A percentile compares a stretch with the other conserved stretches of the same genome.
These are phyloP conservation scores for Anableps anableps DNA, from an alignment of 2,797 vertebrate species.

Conservation along the genomic window DNA sequence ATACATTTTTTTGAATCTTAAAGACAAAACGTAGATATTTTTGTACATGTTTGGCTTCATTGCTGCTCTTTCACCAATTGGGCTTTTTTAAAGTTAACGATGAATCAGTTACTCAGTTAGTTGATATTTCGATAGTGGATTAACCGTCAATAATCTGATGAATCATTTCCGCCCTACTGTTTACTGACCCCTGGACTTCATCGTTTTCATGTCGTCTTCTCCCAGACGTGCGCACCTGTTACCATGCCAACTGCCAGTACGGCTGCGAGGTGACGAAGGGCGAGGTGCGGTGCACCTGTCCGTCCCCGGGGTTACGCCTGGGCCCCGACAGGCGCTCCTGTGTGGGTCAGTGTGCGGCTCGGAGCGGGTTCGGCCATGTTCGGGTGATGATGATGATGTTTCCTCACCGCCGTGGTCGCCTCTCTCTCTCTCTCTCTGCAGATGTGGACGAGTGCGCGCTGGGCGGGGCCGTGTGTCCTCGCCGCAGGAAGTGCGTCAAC, in stretches of 20 bases:
- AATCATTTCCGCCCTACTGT: not conserved
- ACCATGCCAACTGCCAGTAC: slow-evolving; percentile 94
- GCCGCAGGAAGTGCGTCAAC: slow-evolving; percentile 89
- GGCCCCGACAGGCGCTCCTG: slow-evolving; percentile 89
- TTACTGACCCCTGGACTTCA: not conserved
- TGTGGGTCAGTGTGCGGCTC: slow-evolving; percentile 76
- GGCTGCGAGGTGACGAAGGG: slow-evolving; percentile 91
- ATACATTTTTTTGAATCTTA: too few relatives aligned
- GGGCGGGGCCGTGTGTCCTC: slow-evolving; percentile 84
- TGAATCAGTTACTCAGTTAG: too few relatives aligned
- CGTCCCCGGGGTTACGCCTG: slow-evolving; percentile 90
- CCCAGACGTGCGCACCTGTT: slow-evolving; percentile 86
- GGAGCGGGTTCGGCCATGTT: fast-evolving
- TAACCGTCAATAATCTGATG: not conserved
- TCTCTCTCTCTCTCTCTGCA: slow-evolving; percentile 60
- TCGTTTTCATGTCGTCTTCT: not conserved
- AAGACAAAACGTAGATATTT: too few relatives aligned
- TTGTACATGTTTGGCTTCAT: too few relatives aligned
- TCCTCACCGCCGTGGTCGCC: not conserved
- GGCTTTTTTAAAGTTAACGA: too few relatives aligned
- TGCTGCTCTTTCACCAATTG: too few relatives aligned
- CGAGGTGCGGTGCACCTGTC: slow-evolving; percentile 88
- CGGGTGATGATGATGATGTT: fast-evolving
- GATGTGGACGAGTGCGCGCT: slow-evolving; percentile 90
- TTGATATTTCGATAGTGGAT: not conserved